A percentile compares a stretch with the other conserved stretches of the same genome.
phyloP scores from a whole-genome alignment of 2,888 invertebrate species.

The Agrotis clavis region DNA sequence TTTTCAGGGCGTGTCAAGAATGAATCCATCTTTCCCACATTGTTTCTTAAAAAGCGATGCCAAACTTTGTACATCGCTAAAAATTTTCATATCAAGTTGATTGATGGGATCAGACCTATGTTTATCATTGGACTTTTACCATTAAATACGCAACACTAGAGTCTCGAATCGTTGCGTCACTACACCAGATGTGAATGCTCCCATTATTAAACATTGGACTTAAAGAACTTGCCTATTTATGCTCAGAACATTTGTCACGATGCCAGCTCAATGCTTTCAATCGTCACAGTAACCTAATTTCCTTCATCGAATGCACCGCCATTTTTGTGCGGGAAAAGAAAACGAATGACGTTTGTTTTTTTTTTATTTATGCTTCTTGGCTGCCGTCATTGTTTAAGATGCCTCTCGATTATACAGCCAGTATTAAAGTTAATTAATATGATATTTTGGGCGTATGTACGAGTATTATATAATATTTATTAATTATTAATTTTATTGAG shows the following conservation, averaged over 20 bases:
- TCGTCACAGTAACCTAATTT: slow-evolving; percentile 42
- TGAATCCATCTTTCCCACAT: background rate
- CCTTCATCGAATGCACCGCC: slow-evolving; percentile 2
- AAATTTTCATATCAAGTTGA: background rate
- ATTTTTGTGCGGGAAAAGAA: slow-evolving; percentile 34
- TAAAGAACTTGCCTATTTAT: slow-evolving; percentile 42
- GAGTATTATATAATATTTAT: slow-evolving; percentile 16
- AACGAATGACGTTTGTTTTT: slow-evolving; percentile 2
- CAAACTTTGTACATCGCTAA: background rate
- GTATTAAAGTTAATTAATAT: slow-evolving; percentile 6
- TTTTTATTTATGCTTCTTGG: background rate
- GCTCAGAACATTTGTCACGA: slow-evolving; percentile 42
- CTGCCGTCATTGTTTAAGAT: slow-evolving; percentile 29
- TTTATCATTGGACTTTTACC: slow-evolving; percentile 22
- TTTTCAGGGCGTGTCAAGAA: background rate
- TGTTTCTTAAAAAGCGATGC: background rate
- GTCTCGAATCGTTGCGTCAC: slow-evolving; percentile 25
- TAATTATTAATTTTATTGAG: background rate
- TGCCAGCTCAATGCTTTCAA: slow-evolving; percentile 37
- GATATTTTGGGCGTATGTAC: background rate
- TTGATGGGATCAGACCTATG: slow-evolving; percentile 17
- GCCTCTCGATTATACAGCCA: background rate
- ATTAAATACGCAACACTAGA: background rate
- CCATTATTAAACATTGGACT: slow-evolving; percentile 41
- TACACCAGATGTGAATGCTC: slow-evolving; percentile 15